Conservation (phyloP, 2,888 invertebrate species). For the Eulithis testata region DNA sequence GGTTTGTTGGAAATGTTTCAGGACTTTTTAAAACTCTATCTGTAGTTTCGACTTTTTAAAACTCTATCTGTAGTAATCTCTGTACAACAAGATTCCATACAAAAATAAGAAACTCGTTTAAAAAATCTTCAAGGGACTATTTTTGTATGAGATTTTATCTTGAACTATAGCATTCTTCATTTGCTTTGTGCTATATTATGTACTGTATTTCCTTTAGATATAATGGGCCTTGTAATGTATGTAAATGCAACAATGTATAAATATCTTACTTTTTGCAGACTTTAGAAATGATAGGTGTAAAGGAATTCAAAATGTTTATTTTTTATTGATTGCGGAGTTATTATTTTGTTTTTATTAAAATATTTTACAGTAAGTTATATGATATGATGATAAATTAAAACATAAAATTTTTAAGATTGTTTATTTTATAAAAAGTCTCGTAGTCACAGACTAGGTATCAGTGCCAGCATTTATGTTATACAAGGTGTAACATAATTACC, state of each 20-base stretch:
- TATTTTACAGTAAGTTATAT: slow-evolving; percentile 72
- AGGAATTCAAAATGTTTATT: slow-evolving; percentile 69
- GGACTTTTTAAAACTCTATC: too few relatives aligned
- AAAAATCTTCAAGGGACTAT: not conserved
- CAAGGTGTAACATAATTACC: too few relatives aligned
- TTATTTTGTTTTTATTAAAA: slow-evolving; percentile 70
- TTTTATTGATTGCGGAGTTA: slow-evolving; percentile 68
- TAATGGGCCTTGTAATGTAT: slow-evolving; percentile 74
- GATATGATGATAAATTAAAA: slow-evolving; percentile 67
- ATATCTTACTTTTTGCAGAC: slow-evolving; percentile 62
- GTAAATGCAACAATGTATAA: slow-evolving; percentile 78
- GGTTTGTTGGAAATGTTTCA: too few relatives aligned
- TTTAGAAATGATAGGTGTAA: slow-evolving; percentile 58
- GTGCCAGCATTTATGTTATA: too few relatives aligned
- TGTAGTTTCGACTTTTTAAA: too few relatives aligned
- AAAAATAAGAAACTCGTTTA: not conserved
- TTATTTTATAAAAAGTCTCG: slow-evolving; percentile 17
- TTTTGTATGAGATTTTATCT: slow-evolving; percentile 10
- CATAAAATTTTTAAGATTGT: slow-evolving; percentile 43
- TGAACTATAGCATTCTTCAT: slow-evolving; percentile 1
- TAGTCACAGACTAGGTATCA: too few relatives aligned
- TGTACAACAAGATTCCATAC: too few relatives aligned
- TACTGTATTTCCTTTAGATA: slow-evolving; percentile 32
- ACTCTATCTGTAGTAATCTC: too few relatives aligned
- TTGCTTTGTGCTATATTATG: slow-evolving; percentile 30